phyloP scores from a whole-genome alignment of 2,797 vertebrate species.

The Sandelia bainsii region DNA sequence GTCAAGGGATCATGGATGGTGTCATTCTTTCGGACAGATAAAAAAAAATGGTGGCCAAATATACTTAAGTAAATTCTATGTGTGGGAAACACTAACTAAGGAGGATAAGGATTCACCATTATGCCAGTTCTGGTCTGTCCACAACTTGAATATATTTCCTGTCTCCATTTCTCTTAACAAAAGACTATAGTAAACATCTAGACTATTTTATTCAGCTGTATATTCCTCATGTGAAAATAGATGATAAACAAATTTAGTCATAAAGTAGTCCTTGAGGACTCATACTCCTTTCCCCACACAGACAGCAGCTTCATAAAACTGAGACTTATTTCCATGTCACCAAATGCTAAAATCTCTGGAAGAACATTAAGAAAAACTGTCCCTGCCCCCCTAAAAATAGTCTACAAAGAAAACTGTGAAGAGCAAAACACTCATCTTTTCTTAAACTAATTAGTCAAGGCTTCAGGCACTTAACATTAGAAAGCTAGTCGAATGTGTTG shows the following conservation, averaged over 20 bases:
- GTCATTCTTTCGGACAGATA: no score
- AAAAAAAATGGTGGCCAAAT: no score
- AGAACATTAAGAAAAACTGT: background rate
- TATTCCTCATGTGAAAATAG: constrained; percentile 7
- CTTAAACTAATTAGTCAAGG: constrained; percentile 57
- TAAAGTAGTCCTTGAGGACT: constrained; percentile 1
- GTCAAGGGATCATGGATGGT: no score
- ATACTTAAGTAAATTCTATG: no score
- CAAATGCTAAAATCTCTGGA: constrained; percentile 32
- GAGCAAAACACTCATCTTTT: constrained; percentile 31
- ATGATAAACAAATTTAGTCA: constrained; percentile 8
- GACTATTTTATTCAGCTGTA: background rate
- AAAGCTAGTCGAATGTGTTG: constrained; percentile 28
- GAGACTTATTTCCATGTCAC: constrained; percentile 33
- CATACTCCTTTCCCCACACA: background rate
- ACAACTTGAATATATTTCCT: background rate
- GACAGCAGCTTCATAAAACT: constrained; percentile 11
- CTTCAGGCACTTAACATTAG: constrained; percentile 47
- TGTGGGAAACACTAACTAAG: background rate
- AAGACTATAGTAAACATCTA: background rate
- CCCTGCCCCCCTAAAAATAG: background rate
- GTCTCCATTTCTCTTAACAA: background rate
- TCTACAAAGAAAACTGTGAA: constrained; percentile 19
- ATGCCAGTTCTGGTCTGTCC: no score
- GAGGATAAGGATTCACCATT: background rate